A percentile compares a stretch with the other conserved stretches of the same genome.
These are phyloP conservation scores for Lepus timidus DNA, from an alignment of 2,113 vertebrate genomes.

Conservation along the genomic window DNA sequence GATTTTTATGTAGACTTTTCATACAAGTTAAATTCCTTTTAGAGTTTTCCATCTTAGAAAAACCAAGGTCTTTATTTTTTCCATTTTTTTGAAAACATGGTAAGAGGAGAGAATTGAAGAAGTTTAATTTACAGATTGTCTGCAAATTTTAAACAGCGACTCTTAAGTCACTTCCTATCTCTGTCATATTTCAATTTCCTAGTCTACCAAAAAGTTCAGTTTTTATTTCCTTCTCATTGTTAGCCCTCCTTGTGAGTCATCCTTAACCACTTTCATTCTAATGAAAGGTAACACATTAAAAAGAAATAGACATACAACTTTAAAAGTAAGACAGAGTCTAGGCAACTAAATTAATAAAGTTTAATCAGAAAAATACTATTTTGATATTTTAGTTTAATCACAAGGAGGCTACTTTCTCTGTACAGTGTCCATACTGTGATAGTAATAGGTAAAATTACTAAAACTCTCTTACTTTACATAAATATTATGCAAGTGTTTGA, in stretches of 20 bases:
- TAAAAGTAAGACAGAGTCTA: background rate
- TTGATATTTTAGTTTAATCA: background rate
- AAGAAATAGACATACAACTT: background rate
- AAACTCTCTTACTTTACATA: background rate
- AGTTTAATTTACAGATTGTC: conserved; percentile 30
- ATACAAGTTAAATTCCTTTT: conserved; percentile 14
- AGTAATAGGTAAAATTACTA: background rate
- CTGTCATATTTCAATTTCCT: conserved; percentile 43
- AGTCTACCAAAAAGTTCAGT: background rate
- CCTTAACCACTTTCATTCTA: background rate
- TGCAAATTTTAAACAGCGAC: conserved; percentile 24
- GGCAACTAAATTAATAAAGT: background rate
- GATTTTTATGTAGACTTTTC: conserved; percentile 36
- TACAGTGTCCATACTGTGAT: background rate
- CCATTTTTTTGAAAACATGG: background rate
- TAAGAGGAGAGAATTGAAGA: background rate
- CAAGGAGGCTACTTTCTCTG: background rate
- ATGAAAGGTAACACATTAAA: background rate
- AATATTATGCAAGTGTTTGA: background rate
- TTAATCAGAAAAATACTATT: background rate
- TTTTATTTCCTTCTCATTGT: background rate
- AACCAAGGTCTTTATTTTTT: conserved; percentile 11
- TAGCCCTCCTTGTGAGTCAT: background rate
- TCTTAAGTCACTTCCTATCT: background rate
- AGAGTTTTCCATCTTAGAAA: conserved; percentile 7